A percentile compares a stretch with the other conserved stretches of the same genome.
Evolutionary conservation across 2,797 vertebrate genomes (phyloP).

Genomic region (Phalloptychus januarius): DNA sequence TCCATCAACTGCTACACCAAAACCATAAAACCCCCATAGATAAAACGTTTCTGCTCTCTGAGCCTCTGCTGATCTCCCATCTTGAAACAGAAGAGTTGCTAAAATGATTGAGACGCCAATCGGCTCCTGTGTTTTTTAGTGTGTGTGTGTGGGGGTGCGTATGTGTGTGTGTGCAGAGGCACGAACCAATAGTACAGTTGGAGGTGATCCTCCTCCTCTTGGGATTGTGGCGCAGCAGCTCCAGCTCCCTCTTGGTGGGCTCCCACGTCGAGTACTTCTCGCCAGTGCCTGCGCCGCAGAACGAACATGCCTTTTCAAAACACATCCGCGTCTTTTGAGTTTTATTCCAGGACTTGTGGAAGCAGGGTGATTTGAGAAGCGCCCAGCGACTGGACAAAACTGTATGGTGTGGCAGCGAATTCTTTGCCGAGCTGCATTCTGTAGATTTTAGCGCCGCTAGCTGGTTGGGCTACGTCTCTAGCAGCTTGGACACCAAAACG

Average conservation of each 20-base stretch:
- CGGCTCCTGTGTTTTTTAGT: neutral
- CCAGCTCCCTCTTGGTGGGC: conserved; percentile 94
- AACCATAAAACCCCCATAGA: neutral
- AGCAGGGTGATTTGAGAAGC: neutral
- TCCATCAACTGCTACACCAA: neutral
- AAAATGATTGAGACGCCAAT: neutral
- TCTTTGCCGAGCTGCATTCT: neutral
- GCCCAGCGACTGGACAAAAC: neutral
- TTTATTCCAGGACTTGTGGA: neutral
- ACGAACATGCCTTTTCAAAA: neutral
- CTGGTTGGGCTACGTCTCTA: too few relatives aligned
- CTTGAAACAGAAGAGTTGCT: neutral
- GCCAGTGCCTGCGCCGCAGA: conserved; percentile 84
- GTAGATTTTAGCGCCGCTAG: neutral
- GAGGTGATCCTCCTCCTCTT: conserved; percentile 97
- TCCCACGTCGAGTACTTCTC: conserved; percentile 98
- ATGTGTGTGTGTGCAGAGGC: neutral
- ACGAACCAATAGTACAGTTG: conserved; percentile 96
- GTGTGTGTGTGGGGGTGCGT: too few relatives aligned
- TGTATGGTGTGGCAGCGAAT: too few relatives aligned
- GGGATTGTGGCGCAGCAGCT: conserved; percentile 95
- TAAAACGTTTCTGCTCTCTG: neutral
- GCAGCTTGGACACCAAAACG: neutral
- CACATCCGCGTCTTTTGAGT: too few relatives aligned
- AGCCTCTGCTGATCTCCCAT: neutral